These are phyloP conservation scores for Thelaira solivaga DNA, from an alignment of 2,888 invertebrate genomes.

Conservation along the genomic window DNA sequence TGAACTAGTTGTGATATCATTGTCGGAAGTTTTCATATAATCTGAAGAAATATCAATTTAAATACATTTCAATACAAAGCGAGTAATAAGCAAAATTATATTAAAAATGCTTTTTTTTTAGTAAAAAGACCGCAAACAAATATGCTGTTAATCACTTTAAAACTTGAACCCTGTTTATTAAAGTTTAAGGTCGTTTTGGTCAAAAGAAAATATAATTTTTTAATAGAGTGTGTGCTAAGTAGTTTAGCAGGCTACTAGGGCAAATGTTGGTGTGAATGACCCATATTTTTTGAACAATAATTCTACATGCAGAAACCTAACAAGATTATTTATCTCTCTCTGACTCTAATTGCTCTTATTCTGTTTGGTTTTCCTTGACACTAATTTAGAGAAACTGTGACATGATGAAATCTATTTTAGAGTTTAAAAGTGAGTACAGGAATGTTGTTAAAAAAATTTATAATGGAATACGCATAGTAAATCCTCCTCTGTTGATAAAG, in stretches of 20 bases:
- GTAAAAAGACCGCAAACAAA: not conserved
- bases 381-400: too few species aligned
- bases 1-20: slow-evolving; percentile 44
- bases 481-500: too few species aligned
- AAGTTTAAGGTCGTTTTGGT: slow-evolving; percentile 46
- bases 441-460: too few species aligned
- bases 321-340: too few species aligned
- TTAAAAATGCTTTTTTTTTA: not conserved
- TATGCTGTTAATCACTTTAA: not conserved
- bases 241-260: slow-evolving; percentile 47
- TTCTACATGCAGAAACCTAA: too few species aligned
- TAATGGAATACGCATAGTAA: too few species aligned
- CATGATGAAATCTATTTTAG: too few species aligned
- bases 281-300: slow-evolving; percentile 30
- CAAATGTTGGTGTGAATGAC: slow-evolving; percentile 49
- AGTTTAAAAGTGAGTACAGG: too few species aligned
- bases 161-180: slow-evolving; percentile 44
- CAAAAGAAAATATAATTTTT: not conserved
- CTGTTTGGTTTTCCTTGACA: too few species aligned
- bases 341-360: too few species aligned
- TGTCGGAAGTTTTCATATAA: slow-evolving; percentile 56
- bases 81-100: not conserved
- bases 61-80: slow-evolving; percentile 2
- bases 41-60: slow-evolving; percentile 31
- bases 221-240: not conserved